A percentile compares a stretch with the other conserved stretches of the same genome.
Evolutionary conservation across 2,113 vertebrate species (phyloP).

Genomic region (human (Homo sapiens)): DNA sequence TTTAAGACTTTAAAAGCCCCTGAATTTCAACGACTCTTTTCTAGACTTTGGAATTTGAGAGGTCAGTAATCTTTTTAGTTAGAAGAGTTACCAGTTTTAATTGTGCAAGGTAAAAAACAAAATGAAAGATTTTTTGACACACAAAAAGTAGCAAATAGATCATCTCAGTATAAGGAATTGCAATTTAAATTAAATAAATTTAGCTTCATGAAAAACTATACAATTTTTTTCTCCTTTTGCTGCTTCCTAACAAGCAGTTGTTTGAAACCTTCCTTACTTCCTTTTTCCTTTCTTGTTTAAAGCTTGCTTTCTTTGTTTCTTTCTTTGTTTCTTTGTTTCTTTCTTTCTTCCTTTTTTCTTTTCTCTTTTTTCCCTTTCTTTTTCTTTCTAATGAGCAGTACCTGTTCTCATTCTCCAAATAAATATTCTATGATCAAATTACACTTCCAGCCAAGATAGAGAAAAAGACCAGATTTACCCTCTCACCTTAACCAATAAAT

Average conservation of each 20-base stretch:
- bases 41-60: slow-evolving; percentile 13
- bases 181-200: slow-evolving; percentile 24
- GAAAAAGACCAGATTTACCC: not conserved
- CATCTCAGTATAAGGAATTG: not conserved
- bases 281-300: not conserved
- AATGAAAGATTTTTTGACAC: not conserved
- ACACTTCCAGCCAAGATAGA: not conserved
- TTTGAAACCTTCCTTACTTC: not conserved
- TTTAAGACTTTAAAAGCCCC: not conserved
- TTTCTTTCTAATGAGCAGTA: not conserved
- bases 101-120: not conserved
- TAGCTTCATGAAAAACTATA: slow-evolving; percentile 16
- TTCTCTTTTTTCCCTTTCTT: not conserved
- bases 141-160: not conserved
- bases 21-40: slow-evolving; percentile 13
- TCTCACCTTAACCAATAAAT: not conserved
- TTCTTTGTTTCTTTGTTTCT: not conserved
- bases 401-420: not conserved
- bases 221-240: not conserved
- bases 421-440: not conserved
- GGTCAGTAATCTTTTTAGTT: not conserved
- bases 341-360: too few species aligned
- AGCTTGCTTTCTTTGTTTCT: not conserved
- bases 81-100: slow-evolving; percentile 1
- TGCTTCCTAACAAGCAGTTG: not conserved